Evolutionary conservation across 2,797 vertebrate genomes (phyloP).

Genomic region (Leptoclinus maculatus): DNA sequence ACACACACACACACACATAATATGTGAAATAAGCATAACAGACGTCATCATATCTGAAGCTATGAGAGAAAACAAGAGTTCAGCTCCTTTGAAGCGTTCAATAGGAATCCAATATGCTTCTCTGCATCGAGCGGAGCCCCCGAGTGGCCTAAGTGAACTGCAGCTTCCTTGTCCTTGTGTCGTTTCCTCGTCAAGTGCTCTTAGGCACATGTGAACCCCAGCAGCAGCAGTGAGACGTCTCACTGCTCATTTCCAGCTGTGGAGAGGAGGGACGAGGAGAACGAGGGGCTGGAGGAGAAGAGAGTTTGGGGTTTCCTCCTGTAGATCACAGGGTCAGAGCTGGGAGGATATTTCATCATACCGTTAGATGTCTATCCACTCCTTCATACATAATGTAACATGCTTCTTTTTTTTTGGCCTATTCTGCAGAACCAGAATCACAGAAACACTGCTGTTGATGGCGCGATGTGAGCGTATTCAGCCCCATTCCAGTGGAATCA

Average conservation of each 20-base stretch:
- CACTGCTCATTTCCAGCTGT: constrained; percentile 50
- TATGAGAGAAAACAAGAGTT: background rate
- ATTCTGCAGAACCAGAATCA: constrained; percentile 52
- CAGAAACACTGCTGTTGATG: constrained; percentile 11
- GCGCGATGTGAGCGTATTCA: constrained; percentile 14
- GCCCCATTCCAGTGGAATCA: constrained; percentile 3
- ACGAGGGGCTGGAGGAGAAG: constrained; percentile 14
- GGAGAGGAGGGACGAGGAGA: constrained; percentile 4
- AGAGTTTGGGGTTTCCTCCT: constrained; percentile 62
- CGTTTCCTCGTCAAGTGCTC: constrained; percentile 54
- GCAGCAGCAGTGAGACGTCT: constrained; percentile 45
- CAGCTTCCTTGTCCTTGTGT: constrained; percentile 39
- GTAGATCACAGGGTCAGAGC: constrained; percentile 63
- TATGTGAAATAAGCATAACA: background rate
- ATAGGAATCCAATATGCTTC: constrained; percentile 3
- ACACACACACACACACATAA: background rate
- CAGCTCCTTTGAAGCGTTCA: background rate
- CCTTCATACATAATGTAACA: constrained; percentile 67
- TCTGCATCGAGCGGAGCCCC: constrained; percentile 23
- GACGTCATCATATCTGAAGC: background rate
- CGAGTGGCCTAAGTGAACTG: constrained; percentile 25
- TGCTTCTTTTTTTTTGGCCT: constrained; percentile 16
- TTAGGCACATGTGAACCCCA: constrained; percentile 43
- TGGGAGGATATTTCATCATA: constrained; percentile 50
- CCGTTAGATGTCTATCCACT: constrained; percentile 53